phyloP scores from a whole-genome alignment of 2,888 invertebrate genomes.

The Lamellibrachia satsuma region DNA sequence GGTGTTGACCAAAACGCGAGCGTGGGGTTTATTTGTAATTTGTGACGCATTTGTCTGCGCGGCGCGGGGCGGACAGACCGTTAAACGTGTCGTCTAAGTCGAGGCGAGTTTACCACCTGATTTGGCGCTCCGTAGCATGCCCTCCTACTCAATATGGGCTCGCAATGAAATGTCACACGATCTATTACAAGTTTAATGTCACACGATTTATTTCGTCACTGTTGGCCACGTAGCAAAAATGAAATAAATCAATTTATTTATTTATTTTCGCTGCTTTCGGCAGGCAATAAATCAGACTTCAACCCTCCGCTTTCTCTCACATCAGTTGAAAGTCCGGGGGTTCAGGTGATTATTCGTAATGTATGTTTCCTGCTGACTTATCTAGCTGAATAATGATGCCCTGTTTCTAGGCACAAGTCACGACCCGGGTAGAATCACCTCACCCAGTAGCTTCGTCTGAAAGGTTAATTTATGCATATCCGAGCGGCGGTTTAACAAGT shows the following conservation, averaged over 20 bases:
- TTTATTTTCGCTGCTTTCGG: neutral
- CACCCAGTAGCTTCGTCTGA: neutral
- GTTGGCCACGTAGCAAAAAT: neutral
- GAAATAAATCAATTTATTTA: neutral
- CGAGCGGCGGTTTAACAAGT: neutral
- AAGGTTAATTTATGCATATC: neutral
- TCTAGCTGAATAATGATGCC: neutral
- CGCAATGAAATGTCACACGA: neutral
- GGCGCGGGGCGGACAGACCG: too few relatives aligned
- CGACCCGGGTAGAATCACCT: neutral
- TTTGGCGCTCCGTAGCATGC: neutral
- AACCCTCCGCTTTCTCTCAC: neutral
- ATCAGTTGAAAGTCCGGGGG: neutral
- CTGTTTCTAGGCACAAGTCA: neutral
- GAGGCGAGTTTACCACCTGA: neutral
- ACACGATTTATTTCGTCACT: neutral
- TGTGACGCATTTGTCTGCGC: neutral
- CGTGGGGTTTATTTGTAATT: too few relatives aligned
- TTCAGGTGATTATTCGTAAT: neutral
- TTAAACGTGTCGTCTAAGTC: neutral
- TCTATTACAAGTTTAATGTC: neutral
- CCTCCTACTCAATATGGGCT: neutral
- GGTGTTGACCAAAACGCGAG: too few relatives aligned
- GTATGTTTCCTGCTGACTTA: neutral
- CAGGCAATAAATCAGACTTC: neutral